Evolutionary conservation across 1,140 invertebrate genomes (phyloP), one percentile per base, ranked within the genome.

Genomic region (Pectinophora gossypiella): DNA sequence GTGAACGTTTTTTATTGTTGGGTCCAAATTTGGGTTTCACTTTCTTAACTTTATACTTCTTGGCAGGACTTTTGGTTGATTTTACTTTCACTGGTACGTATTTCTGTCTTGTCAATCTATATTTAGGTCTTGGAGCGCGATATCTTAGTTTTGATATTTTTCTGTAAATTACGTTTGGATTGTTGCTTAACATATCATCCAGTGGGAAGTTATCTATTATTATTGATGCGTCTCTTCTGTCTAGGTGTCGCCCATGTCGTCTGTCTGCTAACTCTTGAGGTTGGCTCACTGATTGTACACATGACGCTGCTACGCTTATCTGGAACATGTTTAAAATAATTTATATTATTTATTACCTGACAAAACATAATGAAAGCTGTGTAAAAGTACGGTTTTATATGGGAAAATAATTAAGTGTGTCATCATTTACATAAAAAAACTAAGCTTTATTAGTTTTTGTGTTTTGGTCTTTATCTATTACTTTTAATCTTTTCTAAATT

Each of bases 101-200:
- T 40, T 54, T 73, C 6, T 55, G 36, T 50, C 57, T 61, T 0
- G 66, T 50, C 19, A 65, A 58, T 16, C 77, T 60, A 44, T 77
- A 68, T 49, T 56, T 65, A 12, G 67, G 40, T 56, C 67, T 65
- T 42, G 48, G 61, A 38, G 36, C 23, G 12, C 67, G 61, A 19
- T 73, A 77, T 54, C 67, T 65, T 23, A 67, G 64, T 3, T 64
- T 72, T 6, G 74, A 75, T 51, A 80, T 58, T 61, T 71, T 73
- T 50, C 70, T 67, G 54, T 79, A 83, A 13, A 76, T 69, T 0
- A 81, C 63, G 48, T 74, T 72, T 2, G 78, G 68, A 19, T 71
- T 68, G n/a, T 73, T 64, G 43, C 49, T 63, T 15, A 69, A 67
- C 35, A 67, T 53, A 9, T 63, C 59, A 42, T 78, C 67, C 15